Evolutionary conservation across 2,888 invertebrate genomes (phyloP).

Genomic region (Drosophila suboccidentalis): DNA sequence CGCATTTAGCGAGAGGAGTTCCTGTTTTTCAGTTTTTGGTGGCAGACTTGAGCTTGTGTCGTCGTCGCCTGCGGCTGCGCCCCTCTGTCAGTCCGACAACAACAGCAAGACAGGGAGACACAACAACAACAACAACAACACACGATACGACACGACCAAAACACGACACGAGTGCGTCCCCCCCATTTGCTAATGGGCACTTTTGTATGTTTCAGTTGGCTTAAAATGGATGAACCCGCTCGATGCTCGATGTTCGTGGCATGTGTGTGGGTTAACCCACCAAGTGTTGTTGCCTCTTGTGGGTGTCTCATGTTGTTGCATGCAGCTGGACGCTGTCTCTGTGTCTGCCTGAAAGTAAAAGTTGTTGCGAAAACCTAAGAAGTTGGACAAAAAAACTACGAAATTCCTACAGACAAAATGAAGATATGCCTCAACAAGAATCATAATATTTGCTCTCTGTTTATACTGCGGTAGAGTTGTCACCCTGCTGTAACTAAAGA

Average conservation of each 20-base stretch:
- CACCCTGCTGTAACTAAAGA: conserved; percentile 7
- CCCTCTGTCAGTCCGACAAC: conserved; percentile 55
- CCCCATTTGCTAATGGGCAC: conserved; percentile 72
- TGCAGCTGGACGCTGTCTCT: conserved; percentile 55
- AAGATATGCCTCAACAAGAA: conserved; percentile 9
- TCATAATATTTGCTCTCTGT: not conserved
- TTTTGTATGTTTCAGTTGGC: conserved; percentile 70
- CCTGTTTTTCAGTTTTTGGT: conserved; percentile 63
- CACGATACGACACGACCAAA: conserved; percentile 60
- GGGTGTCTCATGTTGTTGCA: conserved; percentile 50
- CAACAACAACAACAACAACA: conserved; percentile 19
- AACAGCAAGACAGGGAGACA: conserved; percentile 28
- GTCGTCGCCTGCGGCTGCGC: conserved; percentile 48
- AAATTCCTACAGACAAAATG: conserved; percentile 5
- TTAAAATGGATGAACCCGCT: conserved; percentile 76
- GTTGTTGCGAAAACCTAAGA: conserved; percentile 58
- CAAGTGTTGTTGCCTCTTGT: conserved; percentile 35
- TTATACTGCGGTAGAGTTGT: conserved; percentile 4
- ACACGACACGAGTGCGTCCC: conserved; percentile 62
- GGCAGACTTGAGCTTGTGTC: conserved; percentile 35
- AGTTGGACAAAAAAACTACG: not conserved
- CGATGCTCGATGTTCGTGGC: conserved; percentile 23
- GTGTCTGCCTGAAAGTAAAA: conserved; percentile 68
- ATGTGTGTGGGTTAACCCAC: conserved; percentile 56
- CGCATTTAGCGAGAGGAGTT: conserved; percentile 63